A percentile compares a stretch with the other conserved stretches of the same genome.
Conservation (phyloP, 2,888 invertebrate species). For the Meiosimyza decipiens region DNA sequence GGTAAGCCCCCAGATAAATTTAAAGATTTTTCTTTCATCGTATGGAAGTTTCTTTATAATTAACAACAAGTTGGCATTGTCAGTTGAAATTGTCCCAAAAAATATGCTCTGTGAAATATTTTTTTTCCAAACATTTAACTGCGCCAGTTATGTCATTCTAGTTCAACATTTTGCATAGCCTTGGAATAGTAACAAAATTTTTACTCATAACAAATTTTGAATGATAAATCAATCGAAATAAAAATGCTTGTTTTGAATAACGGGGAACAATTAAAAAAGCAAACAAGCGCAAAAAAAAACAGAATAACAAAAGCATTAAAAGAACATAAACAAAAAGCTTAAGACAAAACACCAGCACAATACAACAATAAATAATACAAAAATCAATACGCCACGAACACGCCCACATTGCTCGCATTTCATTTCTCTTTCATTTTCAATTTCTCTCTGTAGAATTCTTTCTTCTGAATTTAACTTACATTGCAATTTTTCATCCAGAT, state of each 20-base stretch:
- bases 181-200: too few species aligned
- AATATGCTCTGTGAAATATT: too few species aligned
- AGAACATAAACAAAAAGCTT: conserved; percentile 17
- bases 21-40: too few species aligned
- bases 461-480: conserved; percentile 76
- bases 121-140: too few species aligned
- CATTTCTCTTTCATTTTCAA: not conserved
- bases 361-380: conserved; percentile 3
- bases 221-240: conserved; percentile 3
- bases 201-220: not conserved
- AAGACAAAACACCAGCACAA: not conserved
- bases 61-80: too few species aligned
- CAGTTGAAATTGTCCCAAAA: too few species aligned
- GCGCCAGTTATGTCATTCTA: too few species aligned
- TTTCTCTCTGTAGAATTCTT: conserved; percentile 13
- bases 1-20: too few species aligned
- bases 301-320: conserved; percentile 1
- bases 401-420: not conserved
- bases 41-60: too few species aligned
- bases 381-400: conserved; percentile 12
- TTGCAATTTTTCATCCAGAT: conserved; percentile 97
- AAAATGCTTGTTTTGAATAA: not conserved
- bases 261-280: conserved; percentile 11
- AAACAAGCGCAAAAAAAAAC: conserved; percentile 1
- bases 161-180: too few species aligned